phyloP scores from a whole-genome alignment of 2,888 invertebrate genomes.

The Aphodius sticticus region DNA sequence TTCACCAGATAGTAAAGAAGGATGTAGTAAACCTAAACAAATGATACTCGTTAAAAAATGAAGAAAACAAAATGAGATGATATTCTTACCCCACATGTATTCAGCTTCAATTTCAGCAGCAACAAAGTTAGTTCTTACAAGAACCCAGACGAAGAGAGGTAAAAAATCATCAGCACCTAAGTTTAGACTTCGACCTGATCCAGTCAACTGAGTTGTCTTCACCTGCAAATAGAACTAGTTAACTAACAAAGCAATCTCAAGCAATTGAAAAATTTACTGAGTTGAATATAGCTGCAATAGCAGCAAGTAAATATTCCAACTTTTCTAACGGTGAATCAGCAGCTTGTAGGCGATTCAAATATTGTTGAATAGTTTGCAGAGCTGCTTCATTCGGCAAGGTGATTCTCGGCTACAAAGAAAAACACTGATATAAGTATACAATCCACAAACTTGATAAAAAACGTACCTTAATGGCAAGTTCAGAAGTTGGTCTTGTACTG shows the following conservation, averaged over 20 bases:
- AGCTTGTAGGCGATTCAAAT: conserved; percentile 84
- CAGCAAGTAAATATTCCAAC: conserved; percentile 87
- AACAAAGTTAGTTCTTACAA: conserved; percentile 88
- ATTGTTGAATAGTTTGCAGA: conserved; percentile 79
- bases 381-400: conserved; percentile 79
- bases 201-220: conserved; percentile 66
- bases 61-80: conserved; percentile 1
- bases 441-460: background rate
- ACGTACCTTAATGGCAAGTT: conserved; percentile 73
- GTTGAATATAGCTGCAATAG: conserved; percentile 88
- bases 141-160: conserved; percentile 90
- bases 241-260: conserved; percentile 15
- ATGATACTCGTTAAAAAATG: background rate
- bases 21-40: conserved; percentile 75
- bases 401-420: conserved; percentile 68
- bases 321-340: conserved; percentile 94
- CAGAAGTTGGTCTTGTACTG: conserved; percentile 71
- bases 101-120: conserved; percentile 95
- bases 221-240: conserved; percentile 61
- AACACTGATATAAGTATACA: conserved; percentile 26
- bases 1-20: conserved; percentile 89
- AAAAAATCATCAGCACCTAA: conserved; percentile 90
- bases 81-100: conserved; percentile 84
- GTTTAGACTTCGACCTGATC: conserved; percentile 63
- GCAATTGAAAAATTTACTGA: conserved; percentile 64